Evolutionary conservation across 2,797 vertebrate species (phyloP), one percentile per base, ranked within the genome.

Genomic region (Pelodytes ibericus): DNA sequence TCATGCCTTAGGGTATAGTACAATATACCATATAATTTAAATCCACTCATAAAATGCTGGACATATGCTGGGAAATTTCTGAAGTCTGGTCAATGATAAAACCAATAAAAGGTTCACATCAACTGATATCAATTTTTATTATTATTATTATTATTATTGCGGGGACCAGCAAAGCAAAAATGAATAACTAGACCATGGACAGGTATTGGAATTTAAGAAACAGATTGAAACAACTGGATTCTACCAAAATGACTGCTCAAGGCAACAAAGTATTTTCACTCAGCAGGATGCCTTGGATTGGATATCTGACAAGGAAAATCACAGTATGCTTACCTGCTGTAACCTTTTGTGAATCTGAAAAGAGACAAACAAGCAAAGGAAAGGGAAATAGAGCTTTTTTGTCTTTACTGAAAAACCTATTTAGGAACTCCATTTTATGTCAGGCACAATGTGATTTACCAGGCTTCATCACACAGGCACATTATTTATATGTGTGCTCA

Each of bases 201-300:
- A n/a, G 22, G 47, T 53, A 69, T 75, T 75, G 63, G 70, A 70
- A 75, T 75, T 22, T 75, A 72, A 41, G 56, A 72, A 72, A 78
- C 69, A 77, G 68, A 53, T 62, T 30, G 60, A 53, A 62, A 53
- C 36, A 36, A 16, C 53, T 72, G 41, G 72, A 69, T 67, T 78
- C 69, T 72, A 61, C 29, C 62, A 78, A 72, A 78, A 78, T 72
- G 70, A 78, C 56, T 72, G 75, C 75, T 56, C 70, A 61, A 78
- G 70, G 56, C 39, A 24, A 72, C 53, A 72, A 67, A 56, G 63
- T 72, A 56, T 72, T 78, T 78, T 72, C 62, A 31, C 75, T 61
- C 75, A 71, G 75, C 62, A 25, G 75, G 70, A 72, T 51, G 22
- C 70, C 63, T 72, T 53, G 41, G 25, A 72, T 66, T 61, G 56